phyloP scores from a whole-genome alignment of 1,140 invertebrate genomes.

The Apocrypta bakeri region DNA sequence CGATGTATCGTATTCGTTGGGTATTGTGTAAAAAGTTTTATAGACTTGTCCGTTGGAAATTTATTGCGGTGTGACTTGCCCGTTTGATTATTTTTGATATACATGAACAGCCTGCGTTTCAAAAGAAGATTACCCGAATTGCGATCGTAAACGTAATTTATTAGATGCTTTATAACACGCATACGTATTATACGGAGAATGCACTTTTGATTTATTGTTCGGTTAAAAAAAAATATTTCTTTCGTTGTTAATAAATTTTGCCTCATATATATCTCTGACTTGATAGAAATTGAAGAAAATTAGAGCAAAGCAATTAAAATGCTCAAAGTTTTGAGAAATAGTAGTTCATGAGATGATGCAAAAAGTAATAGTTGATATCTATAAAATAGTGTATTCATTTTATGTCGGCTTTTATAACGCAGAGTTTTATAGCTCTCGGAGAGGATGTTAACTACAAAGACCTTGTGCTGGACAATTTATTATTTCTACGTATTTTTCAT shows the following conservation, averaged over 20 bases:
- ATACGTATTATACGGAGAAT: too few species aligned
- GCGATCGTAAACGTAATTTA: too few species aligned
- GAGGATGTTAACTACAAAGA: constrained; percentile 48
- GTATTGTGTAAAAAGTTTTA: not conserved
- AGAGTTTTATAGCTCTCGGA: constrained; percentile 28
- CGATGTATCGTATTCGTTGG: not conserved
- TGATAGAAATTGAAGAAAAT: too few species aligned
- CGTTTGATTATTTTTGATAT: too few species aligned
- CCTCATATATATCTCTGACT: too few species aligned
- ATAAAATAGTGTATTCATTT: constrained; percentile 50
- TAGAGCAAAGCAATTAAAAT: too few species aligned
- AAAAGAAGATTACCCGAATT: not conserved
- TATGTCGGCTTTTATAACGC: constrained; percentile 41
- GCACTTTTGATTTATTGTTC: too few species aligned
- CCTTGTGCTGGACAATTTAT: constrained; percentile 48
- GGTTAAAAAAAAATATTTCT: too few species aligned
- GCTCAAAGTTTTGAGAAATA: not conserved
- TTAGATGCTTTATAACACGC: too few species aligned
- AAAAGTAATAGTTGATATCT: constrained; percentile 43
- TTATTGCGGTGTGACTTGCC: not conserved
- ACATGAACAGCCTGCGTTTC: not conserved
- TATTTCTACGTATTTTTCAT: constrained; percentile 46
- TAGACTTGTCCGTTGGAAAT: not conserved
- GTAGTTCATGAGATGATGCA: constrained; percentile 12
- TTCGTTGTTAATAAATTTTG: too few species aligned